Conservation (phyloP, 2,797 vertebrate genomes). For the Morus bassanus region DNA sequence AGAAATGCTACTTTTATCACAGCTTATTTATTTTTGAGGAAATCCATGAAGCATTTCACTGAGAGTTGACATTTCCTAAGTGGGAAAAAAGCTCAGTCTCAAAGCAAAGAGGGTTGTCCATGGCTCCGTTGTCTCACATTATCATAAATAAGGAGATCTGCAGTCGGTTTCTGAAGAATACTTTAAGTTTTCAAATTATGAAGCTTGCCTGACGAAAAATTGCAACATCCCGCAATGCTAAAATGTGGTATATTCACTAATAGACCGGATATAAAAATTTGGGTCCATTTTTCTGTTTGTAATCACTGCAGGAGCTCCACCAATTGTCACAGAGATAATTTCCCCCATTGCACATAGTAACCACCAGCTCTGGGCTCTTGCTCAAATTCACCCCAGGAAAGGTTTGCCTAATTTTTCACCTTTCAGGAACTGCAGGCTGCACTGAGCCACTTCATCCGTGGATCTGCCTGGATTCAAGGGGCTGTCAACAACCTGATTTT, state of each 20-base stretch:
- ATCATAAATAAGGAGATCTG: background rate
- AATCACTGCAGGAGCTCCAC: background rate
- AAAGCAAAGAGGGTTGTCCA: background rate
- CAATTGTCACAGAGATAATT: background rate
- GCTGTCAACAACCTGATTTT: background rate
- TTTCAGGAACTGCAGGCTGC: background rate
- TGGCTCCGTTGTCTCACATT: background rate
- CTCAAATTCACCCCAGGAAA: background rate
- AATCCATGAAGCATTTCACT: background rate
- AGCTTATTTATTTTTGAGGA: background rate
- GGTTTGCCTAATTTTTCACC: background rate
- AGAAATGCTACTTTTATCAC: background rate
- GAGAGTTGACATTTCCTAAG: background rate
- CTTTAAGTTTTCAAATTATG: background rate
- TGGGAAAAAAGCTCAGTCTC: background rate
- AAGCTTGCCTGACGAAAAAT: background rate
- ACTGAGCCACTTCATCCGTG: background rate
- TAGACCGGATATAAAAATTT: background rate
- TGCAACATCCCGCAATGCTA: background rate
- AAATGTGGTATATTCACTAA: background rate
- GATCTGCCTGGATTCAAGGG: background rate
- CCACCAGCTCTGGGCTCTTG: background rate
- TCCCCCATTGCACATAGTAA: background rate
- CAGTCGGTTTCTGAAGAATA: background rate
- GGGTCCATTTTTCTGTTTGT: background rate